Base-by-base conservation (phyloP, 2,888 invertebrate genomes). In the Mimumesa dahlbomi region DNA sequence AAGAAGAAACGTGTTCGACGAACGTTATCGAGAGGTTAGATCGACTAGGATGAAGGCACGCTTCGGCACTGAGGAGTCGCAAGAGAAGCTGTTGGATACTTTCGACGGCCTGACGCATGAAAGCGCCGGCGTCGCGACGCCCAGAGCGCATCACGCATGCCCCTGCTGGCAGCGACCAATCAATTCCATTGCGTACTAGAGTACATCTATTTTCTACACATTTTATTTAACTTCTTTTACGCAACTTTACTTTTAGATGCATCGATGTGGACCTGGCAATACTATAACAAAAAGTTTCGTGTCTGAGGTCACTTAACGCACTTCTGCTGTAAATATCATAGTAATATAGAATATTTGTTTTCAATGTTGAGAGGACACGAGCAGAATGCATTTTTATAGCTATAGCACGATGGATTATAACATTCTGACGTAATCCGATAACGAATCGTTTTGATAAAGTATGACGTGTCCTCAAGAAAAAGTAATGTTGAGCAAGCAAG, bases 91-190 rank as follows among this genome's bases (percentile, higher is more conserved):
- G 11, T 31, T 18, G n/a, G 18, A 43, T 34, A 16, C 16, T 25
- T 22, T 45, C 56, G 43, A 40, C 31, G 56, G 34, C 16, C 40
- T 49, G 49, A 63, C 49, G 63, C 29, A 34, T 29, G 19, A 21
- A 53, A 54, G 64, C 42, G 49, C 65, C 49, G 59, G 63, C 76
- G 81, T 76, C 72, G 67, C 64, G 78, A 76, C 78, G 76, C 70
- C 67, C 56, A 54, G 13, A 18, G 6, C 29, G 9, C 13, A 45
- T 5, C 48, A 75, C 80, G 80, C 80, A 78, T 69, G 80, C 76
- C 58, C 72, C 21, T 43, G 40, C n/a, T 21, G 14, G 16, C 18
- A 6, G 2, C 40, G 62, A 68, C 64, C 68, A 73, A 79, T 79
- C 80, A 68, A 73, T 79, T 66, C 43, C 34, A 9, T 36, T 31